These are phyloP conservation scores for Crioceris asparagi DNA, from an alignment of 2,888 invertebrate species.

Conservation along the genomic window DNA sequence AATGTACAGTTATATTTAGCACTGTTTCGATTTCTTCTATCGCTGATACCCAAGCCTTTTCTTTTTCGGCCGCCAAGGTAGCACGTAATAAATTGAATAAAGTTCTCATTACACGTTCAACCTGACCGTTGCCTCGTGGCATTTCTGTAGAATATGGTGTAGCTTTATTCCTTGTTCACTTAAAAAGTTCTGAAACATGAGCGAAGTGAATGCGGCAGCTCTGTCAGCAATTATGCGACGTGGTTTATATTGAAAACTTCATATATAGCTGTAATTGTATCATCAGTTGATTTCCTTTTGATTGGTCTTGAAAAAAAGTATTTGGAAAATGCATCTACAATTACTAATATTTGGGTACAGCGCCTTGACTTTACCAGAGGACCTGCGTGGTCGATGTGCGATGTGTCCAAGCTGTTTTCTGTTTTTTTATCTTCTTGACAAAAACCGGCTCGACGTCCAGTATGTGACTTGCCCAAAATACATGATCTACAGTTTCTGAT, in stretches of 20 bases:
- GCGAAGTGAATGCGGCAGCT: conserved; percentile 12
- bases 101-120: conserved; percentile 14
- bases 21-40: conserved; percentile 5
- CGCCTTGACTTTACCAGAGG: conserved; percentile 15
- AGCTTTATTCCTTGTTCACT: conserved; percentile 9
- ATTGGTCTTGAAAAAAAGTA: conserved; percentile 13
- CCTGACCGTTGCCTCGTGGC: conserved; percentile 13
- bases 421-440: conserved; percentile 18
- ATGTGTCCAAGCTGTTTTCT: conserved; percentile 14
- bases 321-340: conserved; percentile 19
- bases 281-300: conserved; percentile 14
- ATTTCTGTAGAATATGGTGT: conserved; percentile 14
- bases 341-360: conserved; percentile 16
- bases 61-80: conserved; percentile 8
- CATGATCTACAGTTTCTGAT: conserved; percentile 13
- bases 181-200: conserved; percentile 11
- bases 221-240: conserved; percentile 10
- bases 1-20: conserved; percentile 12
- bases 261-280: conserved; percentile 11
- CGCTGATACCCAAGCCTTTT: conserved; percentile 6
- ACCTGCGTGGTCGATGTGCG: conserved; percentile 21
- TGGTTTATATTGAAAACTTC: conserved; percentile 14
- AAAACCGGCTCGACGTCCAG: conserved; percentile 13
- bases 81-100: conserved; percentile 13
- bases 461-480: conserved; percentile 18